Evolutionary conservation across 2,797 vertebrate genomes (phyloP).

Genomic region (Enteromius unitaeniatus): DNA sequence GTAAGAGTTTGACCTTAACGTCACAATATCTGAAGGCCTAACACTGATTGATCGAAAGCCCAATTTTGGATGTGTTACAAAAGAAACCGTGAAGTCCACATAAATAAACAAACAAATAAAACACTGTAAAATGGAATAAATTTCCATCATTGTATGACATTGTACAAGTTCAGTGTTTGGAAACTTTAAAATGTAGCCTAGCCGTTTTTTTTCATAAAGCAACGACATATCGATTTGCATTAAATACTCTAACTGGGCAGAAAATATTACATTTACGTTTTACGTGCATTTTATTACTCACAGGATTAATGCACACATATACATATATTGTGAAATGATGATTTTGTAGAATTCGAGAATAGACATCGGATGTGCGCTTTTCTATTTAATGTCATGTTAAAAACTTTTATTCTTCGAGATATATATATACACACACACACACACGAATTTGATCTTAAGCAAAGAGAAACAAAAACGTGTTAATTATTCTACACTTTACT

Average conservation of each 20-base stretch:
- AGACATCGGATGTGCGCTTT: background rate
- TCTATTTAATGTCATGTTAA: background rate
- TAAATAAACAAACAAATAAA: background rate
- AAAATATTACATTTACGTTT: background rate
- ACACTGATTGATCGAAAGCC: background rate
- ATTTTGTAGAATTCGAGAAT: background rate
- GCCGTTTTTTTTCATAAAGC: background rate
- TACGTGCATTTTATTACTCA: background rate
- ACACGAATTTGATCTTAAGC: background rate
- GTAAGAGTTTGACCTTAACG: slow-evolving; percentile 1
- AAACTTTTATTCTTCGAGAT: background rate
- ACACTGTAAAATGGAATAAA: background rate
- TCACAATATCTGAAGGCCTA: background rate
- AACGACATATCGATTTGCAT: background rate
- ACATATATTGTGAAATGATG: background rate
- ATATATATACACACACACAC: no score
- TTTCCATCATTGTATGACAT: background rate
- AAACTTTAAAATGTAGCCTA: background rate
- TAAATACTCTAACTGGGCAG: background rate
- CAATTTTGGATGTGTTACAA: background rate
- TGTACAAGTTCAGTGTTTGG: background rate
- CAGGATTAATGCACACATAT: background rate
- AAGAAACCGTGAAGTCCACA: background rate
- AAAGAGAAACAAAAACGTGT: background rate
- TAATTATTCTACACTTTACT: background rate